A percentile compares a stretch with the other conserved stretches of the same genome.
phyloP scores from a whole-genome alignment of 2,888 invertebrate species.

The Lampropteryx suffumata region DNA sequence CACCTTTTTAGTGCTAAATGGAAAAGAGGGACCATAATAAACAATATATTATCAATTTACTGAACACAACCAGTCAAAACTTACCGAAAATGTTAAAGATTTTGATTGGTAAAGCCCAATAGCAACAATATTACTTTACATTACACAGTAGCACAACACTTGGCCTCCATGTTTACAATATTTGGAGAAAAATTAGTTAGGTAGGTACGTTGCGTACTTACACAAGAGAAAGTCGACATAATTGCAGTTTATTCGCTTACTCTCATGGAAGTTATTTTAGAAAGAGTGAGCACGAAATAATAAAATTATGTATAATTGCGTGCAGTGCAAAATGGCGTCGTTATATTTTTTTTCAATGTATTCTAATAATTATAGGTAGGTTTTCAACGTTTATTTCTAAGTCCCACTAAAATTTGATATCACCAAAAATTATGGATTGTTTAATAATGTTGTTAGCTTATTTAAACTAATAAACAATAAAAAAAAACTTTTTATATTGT shows the following conservation, averaged over 20 bases:
- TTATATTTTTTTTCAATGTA: background rate
- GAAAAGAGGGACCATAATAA: conserved; percentile 30
- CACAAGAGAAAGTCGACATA: conserved; percentile 69
- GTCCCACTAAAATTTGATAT: no score
- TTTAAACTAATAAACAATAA: no score
- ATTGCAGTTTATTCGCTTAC: conserved; percentile 59
- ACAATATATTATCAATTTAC: conserved; percentile 11
- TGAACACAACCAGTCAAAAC: conserved; percentile 43
- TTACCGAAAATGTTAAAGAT: conserved; percentile 41
- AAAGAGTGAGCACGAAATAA: conserved; percentile 55
- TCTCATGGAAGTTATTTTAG: conserved; percentile 39
- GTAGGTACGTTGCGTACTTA: conserved; percentile 48
- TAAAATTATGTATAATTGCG: conserved; percentile 20
- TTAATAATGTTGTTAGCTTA: no score
- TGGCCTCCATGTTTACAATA: conserved; percentile 81
- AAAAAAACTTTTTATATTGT: no score
- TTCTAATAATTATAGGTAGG: no score
- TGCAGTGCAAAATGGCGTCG: conserved; percentile 76
- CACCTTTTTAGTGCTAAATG: conserved; percentile 42
- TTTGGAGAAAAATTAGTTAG: conserved; percentile 61
- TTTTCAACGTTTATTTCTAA: no score
- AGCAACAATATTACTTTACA: conserved; percentile 51
- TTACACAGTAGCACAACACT: conserved; percentile 52
- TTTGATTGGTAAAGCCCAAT: conserved; percentile 22
- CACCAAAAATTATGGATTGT: no score